A percentile compares a stretch with the other conserved stretches of the same genome.
These are phyloP conservation scores for Cichlasoma orientale DNA, from an alignment of 2,797 vertebrate species.

Conservation along the genomic window DNA sequence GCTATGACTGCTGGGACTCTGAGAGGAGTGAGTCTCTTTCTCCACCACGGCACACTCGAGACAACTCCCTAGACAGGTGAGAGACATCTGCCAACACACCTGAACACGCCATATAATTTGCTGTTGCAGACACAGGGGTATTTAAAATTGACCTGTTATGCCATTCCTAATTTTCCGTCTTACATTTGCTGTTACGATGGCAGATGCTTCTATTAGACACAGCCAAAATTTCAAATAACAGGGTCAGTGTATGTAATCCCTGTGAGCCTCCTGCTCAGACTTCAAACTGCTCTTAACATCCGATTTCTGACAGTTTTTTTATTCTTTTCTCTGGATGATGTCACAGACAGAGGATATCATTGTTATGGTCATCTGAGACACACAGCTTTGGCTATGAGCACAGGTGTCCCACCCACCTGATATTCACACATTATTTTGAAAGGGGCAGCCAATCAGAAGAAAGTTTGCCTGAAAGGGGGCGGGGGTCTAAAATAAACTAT, in stretches of 20 bases:
- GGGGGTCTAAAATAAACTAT: neutral
- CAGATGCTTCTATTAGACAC: neutral
- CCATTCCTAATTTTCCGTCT: neutral
- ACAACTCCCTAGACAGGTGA: conserved; percentile 95
- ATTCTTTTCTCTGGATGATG: neutral
- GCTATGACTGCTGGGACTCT: conserved; percentile 98
- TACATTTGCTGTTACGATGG: too few relatives aligned
- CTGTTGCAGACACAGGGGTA: neutral
- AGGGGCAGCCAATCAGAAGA: neutral
- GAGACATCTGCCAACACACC: conserved; percentile 33
- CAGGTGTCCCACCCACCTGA: neutral
- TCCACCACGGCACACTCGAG: conserved; percentile 90
- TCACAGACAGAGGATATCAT: neutral
- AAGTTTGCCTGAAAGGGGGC: neutral
- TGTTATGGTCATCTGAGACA: too few relatives aligned
- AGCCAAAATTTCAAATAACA: neutral
- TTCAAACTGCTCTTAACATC: neutral
- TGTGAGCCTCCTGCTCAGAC: neutral
- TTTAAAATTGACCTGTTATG: neutral
- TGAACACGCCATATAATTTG: neutral
- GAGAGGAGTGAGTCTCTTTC: conserved; percentile 96
- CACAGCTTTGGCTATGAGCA: too few relatives aligned
- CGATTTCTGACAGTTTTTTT: neutral
- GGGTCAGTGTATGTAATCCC: neutral
- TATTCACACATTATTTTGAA: neutral